Conservation (phyloP, 2,113 vertebrate genomes). For the Tragelaphus buxtoni region DNA sequence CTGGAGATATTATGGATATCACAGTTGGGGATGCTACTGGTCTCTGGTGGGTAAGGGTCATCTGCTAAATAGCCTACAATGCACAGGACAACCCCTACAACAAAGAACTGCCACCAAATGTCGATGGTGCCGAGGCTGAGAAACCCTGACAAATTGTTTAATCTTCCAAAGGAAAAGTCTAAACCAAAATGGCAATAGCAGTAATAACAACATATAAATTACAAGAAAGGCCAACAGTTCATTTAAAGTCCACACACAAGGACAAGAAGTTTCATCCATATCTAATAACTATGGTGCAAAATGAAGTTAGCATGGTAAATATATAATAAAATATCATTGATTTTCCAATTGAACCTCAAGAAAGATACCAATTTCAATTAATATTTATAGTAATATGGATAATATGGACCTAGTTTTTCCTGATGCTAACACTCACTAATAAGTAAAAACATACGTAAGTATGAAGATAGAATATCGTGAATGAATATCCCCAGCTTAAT, state of each 20-base stretch:
- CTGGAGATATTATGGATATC: not conserved
- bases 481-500: not conserved
- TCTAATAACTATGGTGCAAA: not conserved
- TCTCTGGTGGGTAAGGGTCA: not conserved
- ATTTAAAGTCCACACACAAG: not conserved
- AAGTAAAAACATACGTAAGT: not conserved
- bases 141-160: not conserved
- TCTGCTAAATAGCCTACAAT: not conserved
- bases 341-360: not conserved
- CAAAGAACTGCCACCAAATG: not conserved
- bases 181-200: not conserved
- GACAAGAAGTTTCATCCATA: not conserved
- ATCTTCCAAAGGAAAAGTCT: not conserved
- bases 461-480: not conserved
- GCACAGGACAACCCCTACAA: not conserved
- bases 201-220: not conserved
- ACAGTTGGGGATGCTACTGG: not conserved
- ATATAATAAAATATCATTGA: not conserved
- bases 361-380: not conserved
- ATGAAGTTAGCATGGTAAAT: not conserved
- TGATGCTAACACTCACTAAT: not conserved
- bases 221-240: not conserved
- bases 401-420: not conserved
- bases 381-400: not conserved
- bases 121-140: not conserved